Evolutionary conservation across 2,888 invertebrate species (phyloP).

Genomic region (Tinea semifulvella): DNA sequence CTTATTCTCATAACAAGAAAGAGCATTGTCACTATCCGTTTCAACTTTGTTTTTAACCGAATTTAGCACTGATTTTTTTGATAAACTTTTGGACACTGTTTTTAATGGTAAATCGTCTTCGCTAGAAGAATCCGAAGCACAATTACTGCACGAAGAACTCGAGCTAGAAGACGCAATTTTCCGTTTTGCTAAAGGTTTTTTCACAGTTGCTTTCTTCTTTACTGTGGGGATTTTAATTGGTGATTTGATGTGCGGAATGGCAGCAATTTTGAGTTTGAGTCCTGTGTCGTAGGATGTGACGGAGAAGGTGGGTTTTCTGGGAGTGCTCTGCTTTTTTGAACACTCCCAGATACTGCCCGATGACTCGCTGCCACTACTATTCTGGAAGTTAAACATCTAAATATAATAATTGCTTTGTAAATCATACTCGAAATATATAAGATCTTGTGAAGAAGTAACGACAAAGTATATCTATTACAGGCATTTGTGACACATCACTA

Average conservation of each 20-base stretch:
- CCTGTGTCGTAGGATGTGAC: constrained; percentile 70
- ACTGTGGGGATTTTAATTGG: constrained; percentile 40
- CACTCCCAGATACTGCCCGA: constrained; percentile 59
- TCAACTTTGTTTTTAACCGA: constrained; percentile 27
- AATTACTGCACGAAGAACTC: constrained; percentile 62
- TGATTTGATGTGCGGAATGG: constrained; percentile 60
- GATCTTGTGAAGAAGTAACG: no score
- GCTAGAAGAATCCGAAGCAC: constrained; percentile 53
- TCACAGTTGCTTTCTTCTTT: constrained; percentile 27
- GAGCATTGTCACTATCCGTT: constrained; percentile 26
- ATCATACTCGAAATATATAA: no score
- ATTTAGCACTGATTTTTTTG: constrained; percentile 28
- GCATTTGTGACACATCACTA: no score
- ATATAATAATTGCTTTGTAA: no score
- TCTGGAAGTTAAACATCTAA: no score
- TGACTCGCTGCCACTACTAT: constrained; percentile 46
- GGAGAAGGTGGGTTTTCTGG: constrained; percentile 63
- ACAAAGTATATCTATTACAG: no score
- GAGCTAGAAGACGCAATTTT: constrained; percentile 40
- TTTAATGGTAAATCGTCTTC: constrained; percentile 56
- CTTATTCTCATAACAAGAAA: constrained; percentile 22
- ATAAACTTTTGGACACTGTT: constrained; percentile 46
- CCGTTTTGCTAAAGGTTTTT: constrained; percentile 26
- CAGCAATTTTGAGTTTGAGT: constrained; percentile 68
- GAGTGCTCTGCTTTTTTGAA: constrained; percentile 37